phyloP scores from a whole-genome alignment of 2,113 vertebrate genomes.

The Cyanoramphus novaezelandiae region DNA sequence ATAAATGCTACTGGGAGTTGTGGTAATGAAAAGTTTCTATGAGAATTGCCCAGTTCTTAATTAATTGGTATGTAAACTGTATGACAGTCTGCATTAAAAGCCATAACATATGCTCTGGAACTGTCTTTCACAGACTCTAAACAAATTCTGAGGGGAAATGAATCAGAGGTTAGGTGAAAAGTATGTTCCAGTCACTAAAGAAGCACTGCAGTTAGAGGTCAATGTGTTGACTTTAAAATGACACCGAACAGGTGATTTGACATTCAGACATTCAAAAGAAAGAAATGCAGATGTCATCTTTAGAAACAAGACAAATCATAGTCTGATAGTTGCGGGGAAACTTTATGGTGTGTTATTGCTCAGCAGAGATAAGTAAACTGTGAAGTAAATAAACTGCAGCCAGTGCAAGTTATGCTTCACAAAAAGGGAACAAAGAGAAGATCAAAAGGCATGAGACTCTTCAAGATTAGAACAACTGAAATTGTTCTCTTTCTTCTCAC shows the following conservation, averaged over 20 bases:
- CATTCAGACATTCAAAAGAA: neutral
- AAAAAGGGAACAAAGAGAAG: conserved; percentile 6
- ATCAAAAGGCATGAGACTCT: conserved; percentile 11
- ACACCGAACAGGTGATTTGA: neutral
- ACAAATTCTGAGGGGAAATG: conserved; percentile 16
- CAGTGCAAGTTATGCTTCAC: neutral
- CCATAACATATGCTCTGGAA: neutral
- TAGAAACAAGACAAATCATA: neutral
- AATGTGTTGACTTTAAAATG: neutral
- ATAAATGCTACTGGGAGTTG: neutral
- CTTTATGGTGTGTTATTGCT: neutral
- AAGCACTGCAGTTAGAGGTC: conserved; percentile 5
- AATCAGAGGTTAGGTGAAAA: neutral
- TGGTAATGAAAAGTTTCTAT: neutral
- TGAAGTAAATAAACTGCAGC: conserved; percentile 9
- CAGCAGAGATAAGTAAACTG: conserved; percentile 4
- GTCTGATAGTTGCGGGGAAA: neutral
- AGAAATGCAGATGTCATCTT: neutral
- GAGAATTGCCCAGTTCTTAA: neutral
- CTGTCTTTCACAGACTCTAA: neutral
- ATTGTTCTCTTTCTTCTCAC: conserved; percentile 1
- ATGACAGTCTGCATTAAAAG: neutral
- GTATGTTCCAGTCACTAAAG: neutral
- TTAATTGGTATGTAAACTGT: neutral
- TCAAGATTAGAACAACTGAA: conserved; percentile 14